These are phyloP conservation scores for Crotophaga sulcirostris DNA, from an alignment of 2,113 vertebrate species.

Conservation along the genomic window DNA sequence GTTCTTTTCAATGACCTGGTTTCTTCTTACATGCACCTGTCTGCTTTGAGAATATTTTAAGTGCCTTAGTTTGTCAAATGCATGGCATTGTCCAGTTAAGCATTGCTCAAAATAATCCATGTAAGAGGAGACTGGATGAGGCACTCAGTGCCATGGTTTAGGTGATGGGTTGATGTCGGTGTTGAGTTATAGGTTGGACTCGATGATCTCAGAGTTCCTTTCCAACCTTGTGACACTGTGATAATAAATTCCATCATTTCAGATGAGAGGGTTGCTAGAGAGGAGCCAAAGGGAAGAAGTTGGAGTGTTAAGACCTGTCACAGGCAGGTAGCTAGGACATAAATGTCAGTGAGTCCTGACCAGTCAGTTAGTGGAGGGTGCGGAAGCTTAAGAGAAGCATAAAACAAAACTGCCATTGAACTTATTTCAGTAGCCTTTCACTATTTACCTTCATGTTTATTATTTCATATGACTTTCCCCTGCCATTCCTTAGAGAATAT, in stretches of 20 bases:
- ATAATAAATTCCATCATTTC: neutral
- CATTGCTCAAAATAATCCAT: neutral
- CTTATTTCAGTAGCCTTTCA: conserved; percentile 54
- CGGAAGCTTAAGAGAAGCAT: conserved; percentile 10
- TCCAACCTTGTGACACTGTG: no score
- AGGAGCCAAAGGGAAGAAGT: neutral
- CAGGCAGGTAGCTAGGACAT: neutral
- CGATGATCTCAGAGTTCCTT: no score
- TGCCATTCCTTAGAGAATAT: conserved; percentile 69
- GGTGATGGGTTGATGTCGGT: no score
- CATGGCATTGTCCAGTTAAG: neutral
- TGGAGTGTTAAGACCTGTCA: neutral
- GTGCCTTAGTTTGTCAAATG: neutral
- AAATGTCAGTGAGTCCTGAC: neutral
- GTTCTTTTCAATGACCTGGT: neutral
- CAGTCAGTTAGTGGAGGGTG: neutral
- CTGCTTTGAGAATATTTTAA: neutral
- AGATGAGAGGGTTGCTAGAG: neutral
- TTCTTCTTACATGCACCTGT: neutral
- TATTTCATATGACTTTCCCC: conserved; percentile 66
- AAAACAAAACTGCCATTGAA: conserved; percentile 59
- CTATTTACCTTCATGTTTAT: conserved; percentile 74
- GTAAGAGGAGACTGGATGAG: no score
- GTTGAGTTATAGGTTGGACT: no score
- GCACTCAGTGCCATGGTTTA: no score